Percentiles rank a stretch among this genome's conserved stretches.
Evolutionary conservation across 2,113 vertebrate species (phyloP).

Genomic region (Gnathonemus echidnorhynchus): DNA sequence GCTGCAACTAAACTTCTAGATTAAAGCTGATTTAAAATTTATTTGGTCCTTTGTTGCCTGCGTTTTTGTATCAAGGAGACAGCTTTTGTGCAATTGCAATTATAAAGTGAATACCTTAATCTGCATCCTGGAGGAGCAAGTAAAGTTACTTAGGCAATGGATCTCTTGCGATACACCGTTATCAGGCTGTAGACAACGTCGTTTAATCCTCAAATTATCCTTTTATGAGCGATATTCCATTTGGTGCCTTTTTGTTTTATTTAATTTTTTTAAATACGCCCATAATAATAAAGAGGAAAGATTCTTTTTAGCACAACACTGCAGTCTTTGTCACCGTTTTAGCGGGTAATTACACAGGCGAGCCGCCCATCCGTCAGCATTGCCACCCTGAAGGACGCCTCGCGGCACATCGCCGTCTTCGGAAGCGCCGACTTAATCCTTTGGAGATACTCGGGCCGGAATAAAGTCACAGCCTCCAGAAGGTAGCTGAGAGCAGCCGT

Average conservation of each 20-base stretch:
- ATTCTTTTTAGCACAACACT: conserved; percentile 5
- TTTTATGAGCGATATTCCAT: conserved; percentile 17
- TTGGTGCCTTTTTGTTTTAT: conserved; percentile 8
- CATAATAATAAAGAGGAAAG: conserved; percentile 6
- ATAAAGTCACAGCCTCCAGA: neutral
- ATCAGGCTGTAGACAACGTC: conserved; percentile 11
- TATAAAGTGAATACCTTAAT: neutral
- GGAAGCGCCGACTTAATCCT: neutral
- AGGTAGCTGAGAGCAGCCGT: neutral
- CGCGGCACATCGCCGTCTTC: neutral
- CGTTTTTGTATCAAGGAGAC: conserved; percentile 7
- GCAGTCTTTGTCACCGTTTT: conserved; percentile 1
- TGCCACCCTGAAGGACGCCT: neutral
- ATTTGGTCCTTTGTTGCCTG: conserved; percentile 14
- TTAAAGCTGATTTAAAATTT: conserved; percentile 13
- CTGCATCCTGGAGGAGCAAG: neutral
- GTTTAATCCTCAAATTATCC: conserved; percentile 18
- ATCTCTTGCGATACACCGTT: neutral
- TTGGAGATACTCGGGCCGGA: neutral
- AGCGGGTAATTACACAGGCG: neutral
- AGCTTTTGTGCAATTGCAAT: neutral
- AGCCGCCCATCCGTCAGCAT: neutral
- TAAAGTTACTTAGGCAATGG: conserved; percentile 6
- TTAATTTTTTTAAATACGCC: conserved; percentile 1
- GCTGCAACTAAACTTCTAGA: conserved; percentile 9